Evolutionary conservation across 2,888 invertebrate species (phyloP).

Genomic region (Frankliniella intonsa): DNA sequence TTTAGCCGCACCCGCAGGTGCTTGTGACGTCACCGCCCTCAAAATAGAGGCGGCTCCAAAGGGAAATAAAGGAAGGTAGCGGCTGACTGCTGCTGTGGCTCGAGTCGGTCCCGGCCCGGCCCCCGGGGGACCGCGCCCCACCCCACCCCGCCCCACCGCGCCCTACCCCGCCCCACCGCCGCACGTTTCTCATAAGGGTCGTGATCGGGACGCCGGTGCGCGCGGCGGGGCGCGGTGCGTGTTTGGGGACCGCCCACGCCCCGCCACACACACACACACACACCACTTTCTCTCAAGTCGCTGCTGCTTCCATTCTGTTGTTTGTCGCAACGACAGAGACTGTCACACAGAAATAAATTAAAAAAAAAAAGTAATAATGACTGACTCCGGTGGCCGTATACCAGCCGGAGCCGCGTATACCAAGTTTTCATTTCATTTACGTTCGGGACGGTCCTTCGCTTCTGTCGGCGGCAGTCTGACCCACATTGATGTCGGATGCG

Average conservation of each 20-base stretch:
- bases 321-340: background rate
- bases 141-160: background rate
- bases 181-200: background rate
- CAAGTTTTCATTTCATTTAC: too few species aligned
- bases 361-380: background rate
- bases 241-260: background rate
- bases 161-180: background rate
- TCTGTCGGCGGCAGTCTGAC: too few species aligned
- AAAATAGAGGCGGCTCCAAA: background rate
- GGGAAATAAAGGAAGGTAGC: background rate
- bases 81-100: too few species aligned
- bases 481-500: too few species aligned
- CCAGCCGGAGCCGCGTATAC: too few species aligned
- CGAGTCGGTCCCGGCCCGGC: too few species aligned
- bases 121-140: too few species aligned
- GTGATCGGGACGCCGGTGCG: background rate
- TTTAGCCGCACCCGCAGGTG: background rate
- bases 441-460: too few species aligned
- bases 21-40: background rate
- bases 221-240: background rate
- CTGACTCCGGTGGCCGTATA: too few species aligned
- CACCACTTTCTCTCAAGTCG: background rate
- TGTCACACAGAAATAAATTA: background rate
- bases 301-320: too few species aligned
- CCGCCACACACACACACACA: background rate